Conservation (phyloP, 2,888 invertebrate genomes). For the Ennomos quercinarius region DNA sequence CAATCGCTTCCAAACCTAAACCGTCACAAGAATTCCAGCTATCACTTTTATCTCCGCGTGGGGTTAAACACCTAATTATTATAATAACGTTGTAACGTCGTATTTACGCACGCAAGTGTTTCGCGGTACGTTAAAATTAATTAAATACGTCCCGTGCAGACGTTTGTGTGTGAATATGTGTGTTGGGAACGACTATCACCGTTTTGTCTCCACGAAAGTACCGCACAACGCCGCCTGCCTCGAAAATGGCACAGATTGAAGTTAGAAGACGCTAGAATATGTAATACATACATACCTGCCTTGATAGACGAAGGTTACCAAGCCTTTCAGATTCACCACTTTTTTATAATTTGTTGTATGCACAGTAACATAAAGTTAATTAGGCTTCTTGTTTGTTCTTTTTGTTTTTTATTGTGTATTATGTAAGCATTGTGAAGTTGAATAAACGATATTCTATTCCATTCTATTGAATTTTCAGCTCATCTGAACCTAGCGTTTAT, state of each 20-base stretch:
- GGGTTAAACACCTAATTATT: conserved; percentile 42
- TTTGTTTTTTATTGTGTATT: too few species aligned
- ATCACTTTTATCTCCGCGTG: conserved; percentile 22
- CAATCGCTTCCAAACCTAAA: background rate
- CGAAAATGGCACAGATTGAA: conserved; percentile 6
- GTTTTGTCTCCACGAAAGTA: conserved; percentile 52
- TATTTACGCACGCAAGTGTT: conserved; percentile 46
- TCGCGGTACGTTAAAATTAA: conserved; percentile 65
- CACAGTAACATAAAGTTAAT: too few species aligned
- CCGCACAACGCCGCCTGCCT: conserved; percentile 15
- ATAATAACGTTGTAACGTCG: conserved; percentile 39
- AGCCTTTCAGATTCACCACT: too few species aligned
- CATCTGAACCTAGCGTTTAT: too few species aligned
- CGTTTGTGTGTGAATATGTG: conserved; percentile 54
- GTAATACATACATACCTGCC: background rate
- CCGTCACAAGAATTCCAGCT: conserved; percentile 12
- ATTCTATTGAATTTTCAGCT: too few species aligned
- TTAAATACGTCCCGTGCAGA: conserved; percentile 67
- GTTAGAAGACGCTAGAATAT: conserved; percentile 1
- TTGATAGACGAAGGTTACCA: too few species aligned
- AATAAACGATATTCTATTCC: too few species aligned
- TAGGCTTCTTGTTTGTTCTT: too few species aligned
- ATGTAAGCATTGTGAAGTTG: too few species aligned
- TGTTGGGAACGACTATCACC: conserved; percentile 61
- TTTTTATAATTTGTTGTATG: too few species aligned